phyloP scores from a whole-genome alignment of 2,888 invertebrate species.

The Torymus tubicola region DNA sequence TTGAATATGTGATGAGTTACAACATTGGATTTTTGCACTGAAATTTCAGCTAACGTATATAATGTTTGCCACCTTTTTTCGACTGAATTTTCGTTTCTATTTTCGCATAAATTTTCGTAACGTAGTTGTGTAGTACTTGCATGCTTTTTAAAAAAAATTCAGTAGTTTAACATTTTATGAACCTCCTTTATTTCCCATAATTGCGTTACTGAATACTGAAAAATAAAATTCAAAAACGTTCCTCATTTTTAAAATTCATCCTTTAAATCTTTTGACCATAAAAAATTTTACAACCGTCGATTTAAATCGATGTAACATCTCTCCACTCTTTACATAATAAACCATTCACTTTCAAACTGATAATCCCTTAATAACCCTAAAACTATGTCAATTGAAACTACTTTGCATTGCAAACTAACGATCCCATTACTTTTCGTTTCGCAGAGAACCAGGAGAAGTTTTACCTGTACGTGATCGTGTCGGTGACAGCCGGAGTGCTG shows the following conservation, averaged over 20 bases:
- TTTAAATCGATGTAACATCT: background rate
- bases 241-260: no score
- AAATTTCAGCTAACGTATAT: conserved; percentile 6
- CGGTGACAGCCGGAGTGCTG: conserved; percentile 84
- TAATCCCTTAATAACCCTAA: no score
- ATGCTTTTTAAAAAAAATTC: conserved; percentile 9
- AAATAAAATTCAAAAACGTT: no score
- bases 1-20: conserved; percentile 8
- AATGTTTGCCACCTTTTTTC: conserved; percentile 10
- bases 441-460: conserved; percentile 88
- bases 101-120: conserved; percentile 25
- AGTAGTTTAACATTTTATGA: conserved; percentile 14
- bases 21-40: conserved; percentile 22
- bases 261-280: no score
- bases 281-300: conserved; percentile 1
- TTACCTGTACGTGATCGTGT: conserved; percentile 89
- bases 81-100: conserved; percentile 24
- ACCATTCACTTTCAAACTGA: no score
- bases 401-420: no score
- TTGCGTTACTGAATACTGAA: no score
- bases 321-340: no score
- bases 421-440: conserved; percentile 56
- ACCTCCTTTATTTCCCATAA: no score
- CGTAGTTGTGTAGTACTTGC: conserved; percentile 43
- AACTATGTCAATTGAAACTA: no score